These are phyloP conservation scores for Macroramphosus scolopax DNA, from an alignment of 2,797 vertebrate species.

Conservation along the genomic window DNA sequence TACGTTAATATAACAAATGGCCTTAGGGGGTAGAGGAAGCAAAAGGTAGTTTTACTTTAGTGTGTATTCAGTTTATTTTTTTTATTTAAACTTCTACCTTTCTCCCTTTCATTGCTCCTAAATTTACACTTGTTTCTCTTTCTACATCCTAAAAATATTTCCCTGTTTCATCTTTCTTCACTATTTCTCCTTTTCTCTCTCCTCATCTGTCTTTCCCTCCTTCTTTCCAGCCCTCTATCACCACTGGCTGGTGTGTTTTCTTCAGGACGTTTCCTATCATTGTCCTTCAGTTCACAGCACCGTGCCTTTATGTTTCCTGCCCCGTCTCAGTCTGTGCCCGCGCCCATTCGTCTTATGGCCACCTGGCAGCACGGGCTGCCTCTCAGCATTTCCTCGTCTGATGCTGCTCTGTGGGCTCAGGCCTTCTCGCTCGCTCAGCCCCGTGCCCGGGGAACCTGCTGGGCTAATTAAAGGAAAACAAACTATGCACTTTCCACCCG, in stretches of 20 bases:
- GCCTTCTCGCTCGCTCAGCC: slow-evolving; percentile 47
- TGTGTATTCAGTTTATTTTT: slow-evolving; percentile 6
- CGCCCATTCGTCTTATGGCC: slow-evolving; percentile 68
- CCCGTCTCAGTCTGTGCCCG: slow-evolving; percentile 63
- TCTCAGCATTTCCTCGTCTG: slow-evolving; percentile 59
- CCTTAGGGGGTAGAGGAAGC: slow-evolving; percentile 10
- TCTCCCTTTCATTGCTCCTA: no score
- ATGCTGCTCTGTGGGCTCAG: slow-evolving; percentile 38
- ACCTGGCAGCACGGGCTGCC: slow-evolving; percentile 57
- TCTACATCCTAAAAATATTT: no score
- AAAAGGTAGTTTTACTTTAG: slow-evolving; percentile 12
- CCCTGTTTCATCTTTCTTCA: slow-evolving; percentile 1
- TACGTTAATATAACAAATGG: slow-evolving; percentile 22
- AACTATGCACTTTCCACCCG: slow-evolving; percentile 70
- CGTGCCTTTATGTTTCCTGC: slow-evolving; percentile 66
- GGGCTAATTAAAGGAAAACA: slow-evolving; percentile 83
- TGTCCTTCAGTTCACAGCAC: slow-evolving; percentile 56
- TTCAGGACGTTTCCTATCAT: slow-evolving; percentile 74
- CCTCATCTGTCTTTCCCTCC: no score
- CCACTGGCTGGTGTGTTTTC: slow-evolving; percentile 52
- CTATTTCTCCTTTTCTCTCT: slow-evolving; percentile 17
- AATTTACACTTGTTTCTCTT: no score
- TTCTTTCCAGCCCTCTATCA: slow-evolving; percentile 57
- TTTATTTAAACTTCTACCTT: no score
- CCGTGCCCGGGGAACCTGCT: slow-evolving; percentile 60